phyloP scores from a whole-genome alignment of 1,140 invertebrate species.

The Brachionus calyciflorus region DNA sequence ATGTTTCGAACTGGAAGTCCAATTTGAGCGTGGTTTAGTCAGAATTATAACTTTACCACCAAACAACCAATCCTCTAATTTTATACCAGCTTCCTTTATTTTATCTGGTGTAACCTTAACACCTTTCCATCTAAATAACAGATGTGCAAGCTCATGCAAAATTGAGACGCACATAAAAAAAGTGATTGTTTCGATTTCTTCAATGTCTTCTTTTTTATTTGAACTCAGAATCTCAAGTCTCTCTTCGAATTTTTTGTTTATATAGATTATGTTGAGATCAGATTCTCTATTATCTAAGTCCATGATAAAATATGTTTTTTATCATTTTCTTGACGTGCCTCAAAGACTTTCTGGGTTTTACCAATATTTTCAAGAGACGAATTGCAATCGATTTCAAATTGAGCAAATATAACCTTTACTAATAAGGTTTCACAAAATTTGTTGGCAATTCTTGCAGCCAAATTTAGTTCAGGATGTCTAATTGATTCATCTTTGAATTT shows the following conservation, averaged over 20 bases:
- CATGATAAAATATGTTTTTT: background rate
- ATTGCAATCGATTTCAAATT: background rate
- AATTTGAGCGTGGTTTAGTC: background rate
- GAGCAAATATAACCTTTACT: background rate
- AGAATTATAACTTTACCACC: background rate
- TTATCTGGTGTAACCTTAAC: background rate
- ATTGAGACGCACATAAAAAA: background rate
- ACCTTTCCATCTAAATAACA: slow-evolving; percentile 5
- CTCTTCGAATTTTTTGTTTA: background rate
- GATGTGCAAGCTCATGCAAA: slow-evolving; percentile 20
- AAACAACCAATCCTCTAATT: slow-evolving; percentile 25
- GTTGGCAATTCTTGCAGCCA: background rate
- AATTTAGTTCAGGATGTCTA: slow-evolving; percentile 1
- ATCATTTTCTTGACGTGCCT: background rate
- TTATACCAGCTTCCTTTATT: background rate
- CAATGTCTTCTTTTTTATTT: background rate
- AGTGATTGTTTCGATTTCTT: slow-evolving; percentile 23
- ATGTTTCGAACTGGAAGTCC: slow-evolving; percentile 1
- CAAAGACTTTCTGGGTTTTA: background rate
- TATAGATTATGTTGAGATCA: background rate
- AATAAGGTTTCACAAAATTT: background rate
- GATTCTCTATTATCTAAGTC: background rate
- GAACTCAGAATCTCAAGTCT: background rate
- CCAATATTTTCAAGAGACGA: background rate
- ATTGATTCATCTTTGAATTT: slow-evolving; percentile 1